Percentiles rank a stretch among this genome's conserved stretches.
Evolutionary conservation across 2,113 vertebrate genomes (phyloP).

Genomic region (Entomyzon cyanotis): DNA sequence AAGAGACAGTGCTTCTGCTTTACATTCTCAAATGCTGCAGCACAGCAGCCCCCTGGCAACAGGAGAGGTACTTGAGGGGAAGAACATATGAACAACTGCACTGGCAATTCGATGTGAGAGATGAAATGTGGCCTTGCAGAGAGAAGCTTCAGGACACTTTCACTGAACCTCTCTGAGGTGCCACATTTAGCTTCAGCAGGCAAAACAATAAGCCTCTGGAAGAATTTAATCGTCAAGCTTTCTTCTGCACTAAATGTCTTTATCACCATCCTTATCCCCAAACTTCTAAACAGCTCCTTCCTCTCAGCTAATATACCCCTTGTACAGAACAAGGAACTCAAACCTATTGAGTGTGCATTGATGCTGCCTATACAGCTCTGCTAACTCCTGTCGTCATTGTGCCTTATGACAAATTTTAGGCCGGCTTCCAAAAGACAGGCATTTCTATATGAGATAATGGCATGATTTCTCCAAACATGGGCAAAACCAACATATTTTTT

Average conservation of each 20-base stretch:
- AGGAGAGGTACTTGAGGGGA: not conserved
- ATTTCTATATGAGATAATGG: not conserved
- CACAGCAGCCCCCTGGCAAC: not conserved
- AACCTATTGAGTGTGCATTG: rapidly evolving
- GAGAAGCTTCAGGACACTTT: not conserved
- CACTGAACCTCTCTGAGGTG: not conserved
- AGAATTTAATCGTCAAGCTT: not conserved
- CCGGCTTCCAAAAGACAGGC: not conserved
- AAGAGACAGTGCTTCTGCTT: not conserved
- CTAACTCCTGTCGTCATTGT: not conserved
- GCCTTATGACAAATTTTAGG: not conserved
- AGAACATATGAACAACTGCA: not conserved
- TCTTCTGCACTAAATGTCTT: not conserved
- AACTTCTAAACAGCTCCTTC: not conserved
- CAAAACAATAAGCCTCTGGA: not conserved
- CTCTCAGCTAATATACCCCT: not conserved
- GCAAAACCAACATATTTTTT: not conserved
- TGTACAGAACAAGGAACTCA: not conserved
- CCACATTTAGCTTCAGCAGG: not conserved
- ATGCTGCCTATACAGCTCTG: not conserved
- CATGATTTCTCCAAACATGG: not conserved
- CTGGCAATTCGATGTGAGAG: not conserved
- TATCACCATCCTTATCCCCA: not conserved
- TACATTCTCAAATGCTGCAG: not conserved
- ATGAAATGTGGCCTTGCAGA: not conserved